These are phyloP conservation scores for Hippoglossus hippoglossus DNA, from an alignment of 2,797 vertebrate genomes.

Conservation along the genomic window DNA sequence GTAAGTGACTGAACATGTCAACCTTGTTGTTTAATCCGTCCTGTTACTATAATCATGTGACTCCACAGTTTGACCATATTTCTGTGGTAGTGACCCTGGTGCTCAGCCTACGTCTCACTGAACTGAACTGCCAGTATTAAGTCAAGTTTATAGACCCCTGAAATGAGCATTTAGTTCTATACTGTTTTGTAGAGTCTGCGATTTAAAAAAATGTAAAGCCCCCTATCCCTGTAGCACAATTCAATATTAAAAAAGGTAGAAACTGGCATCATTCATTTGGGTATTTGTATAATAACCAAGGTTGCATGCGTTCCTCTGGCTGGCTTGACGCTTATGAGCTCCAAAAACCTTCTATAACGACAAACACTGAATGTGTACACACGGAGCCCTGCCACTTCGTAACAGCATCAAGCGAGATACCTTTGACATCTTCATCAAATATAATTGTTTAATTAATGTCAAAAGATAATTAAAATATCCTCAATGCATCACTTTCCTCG, in stretches of 20 bases:
- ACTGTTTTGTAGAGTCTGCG: neutral
- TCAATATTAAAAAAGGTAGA: neutral
- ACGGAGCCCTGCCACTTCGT: slow-evolving; percentile 15
- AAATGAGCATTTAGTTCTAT: neutral
- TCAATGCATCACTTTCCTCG: slow-evolving; percentile 15
- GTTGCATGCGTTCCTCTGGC: neutral
- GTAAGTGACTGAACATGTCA: neutral
- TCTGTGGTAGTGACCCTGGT: neutral
- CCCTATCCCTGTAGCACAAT: neutral
- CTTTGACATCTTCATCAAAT: slow-evolving; percentile 24
- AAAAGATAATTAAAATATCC: slow-evolving; percentile 37
- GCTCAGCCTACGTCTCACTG: neutral
- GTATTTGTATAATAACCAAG: slow-evolving; percentile 11
- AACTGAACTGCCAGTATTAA: neutral
- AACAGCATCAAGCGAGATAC: slow-evolving; percentile 12
- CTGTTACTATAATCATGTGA: neutral
- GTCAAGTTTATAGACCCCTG: slow-evolving; percentile 1
- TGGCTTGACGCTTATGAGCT: slow-evolving; percentile 19
- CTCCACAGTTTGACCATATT: neutral
- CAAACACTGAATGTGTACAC: slow-evolving; percentile 22
- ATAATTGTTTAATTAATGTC: slow-evolving; percentile 31
- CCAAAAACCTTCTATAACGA: slow-evolving; percentile 10
- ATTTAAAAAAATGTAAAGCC: neutral
- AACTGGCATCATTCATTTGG: slow-evolving; percentile 1
- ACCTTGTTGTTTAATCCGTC: neutral